Evolutionary conservation across 2,797 vertebrate genomes (phyloP), one percentile per base, ranked within the genome.

Genomic region (Podargus strigoides): DNA sequence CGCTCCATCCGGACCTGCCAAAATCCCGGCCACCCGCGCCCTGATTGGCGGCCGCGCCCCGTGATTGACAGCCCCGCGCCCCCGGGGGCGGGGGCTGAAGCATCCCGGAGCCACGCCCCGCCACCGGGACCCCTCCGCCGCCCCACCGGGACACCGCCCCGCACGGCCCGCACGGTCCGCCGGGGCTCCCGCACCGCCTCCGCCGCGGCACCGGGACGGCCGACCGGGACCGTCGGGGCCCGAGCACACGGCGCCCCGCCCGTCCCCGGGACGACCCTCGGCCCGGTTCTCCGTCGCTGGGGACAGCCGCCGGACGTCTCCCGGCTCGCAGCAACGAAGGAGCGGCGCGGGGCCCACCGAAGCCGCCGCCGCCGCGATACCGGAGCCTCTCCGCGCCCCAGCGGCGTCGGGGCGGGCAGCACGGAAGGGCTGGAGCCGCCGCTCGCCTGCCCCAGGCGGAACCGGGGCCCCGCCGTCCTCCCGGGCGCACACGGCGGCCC

Each of bases 21-120:
- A 98, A 98, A 98, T 72, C 96, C 97, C 97, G 95, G 95, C 94
- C 96, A 97, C 97, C 97, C 96, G 97, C 96, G 93, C 96, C 94
- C 97, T 97, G 97, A 98, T 98, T 98, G 97, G 97, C 95, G 72
- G 87, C 79, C 68, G 47, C 47, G 17, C 58, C 63, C 41, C 23
- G 44, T 89, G 94, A 95, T 56, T 72, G 94, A 84, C 92, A 73
- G 68, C 20, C 37, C 42, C 59, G 47, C 67, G 66, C 60, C 88
- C 72, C 55, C 62, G 69, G 70, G 70, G 86, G 86, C 86, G 86
- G 87, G 78, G 78, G 77, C 69, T 82, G 30, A 30, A 41, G 56
- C 63, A 55, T 62, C 78, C 79, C 69, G 62, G 86, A 41, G 70
- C 56, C 63, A 46, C 56, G 64, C 63, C 85, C 85, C 62, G 20